phyloP scores from a whole-genome alignment of 2,797 vertebrate genomes.

The Menidia menidia region DNA sequence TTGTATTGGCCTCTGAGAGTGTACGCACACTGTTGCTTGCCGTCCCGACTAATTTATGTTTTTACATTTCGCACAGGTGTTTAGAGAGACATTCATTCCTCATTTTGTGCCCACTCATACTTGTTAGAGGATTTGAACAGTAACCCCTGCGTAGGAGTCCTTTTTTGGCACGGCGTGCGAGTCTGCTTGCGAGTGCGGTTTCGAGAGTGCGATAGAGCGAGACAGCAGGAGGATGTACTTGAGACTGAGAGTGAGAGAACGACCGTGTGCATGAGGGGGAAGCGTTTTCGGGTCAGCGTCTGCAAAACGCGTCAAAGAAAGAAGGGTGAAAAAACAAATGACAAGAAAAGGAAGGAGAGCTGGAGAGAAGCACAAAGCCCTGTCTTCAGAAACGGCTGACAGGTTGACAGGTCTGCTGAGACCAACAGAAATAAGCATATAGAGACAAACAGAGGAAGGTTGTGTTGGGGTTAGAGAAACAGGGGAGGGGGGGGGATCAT shows the following conservation, averaged over 20 bases:
- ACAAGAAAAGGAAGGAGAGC: conserved; percentile 63
- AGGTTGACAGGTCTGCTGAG: conserved; percentile 79
- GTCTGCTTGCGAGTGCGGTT: conserved; percentile 29
- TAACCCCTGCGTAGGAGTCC: conserved; percentile 62
- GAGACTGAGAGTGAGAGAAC: conserved; percentile 60
- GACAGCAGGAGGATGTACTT: conserved; percentile 72
- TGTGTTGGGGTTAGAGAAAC: conserved; percentile 6
- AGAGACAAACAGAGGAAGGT: conserved; percentile 20
- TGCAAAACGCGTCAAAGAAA: conserved; percentile 20
- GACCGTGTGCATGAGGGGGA: conserved; percentile 22
- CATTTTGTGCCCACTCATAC: conserved; percentile 61
- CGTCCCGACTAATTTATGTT: conserved; percentile 24
- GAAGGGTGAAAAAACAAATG: conserved; percentile 21
- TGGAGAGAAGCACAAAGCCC: conserved; percentile 56
- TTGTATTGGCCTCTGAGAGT: conserved; percentile 47
- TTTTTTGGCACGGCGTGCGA: conserved; percentile 34
- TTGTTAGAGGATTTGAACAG: conserved; percentile 66
- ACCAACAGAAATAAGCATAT: conserved; percentile 61
- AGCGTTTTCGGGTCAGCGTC: conserved; percentile 11
- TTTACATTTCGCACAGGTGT: conserved; percentile 11
- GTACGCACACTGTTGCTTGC: conserved; percentile 44
- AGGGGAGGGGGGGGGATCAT: conserved; percentile 1
- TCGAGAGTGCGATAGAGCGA: conserved; percentile 51
- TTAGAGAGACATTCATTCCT: conserved; percentile 40
- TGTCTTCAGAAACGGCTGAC: conserved; percentile 71